phyloP scores from a whole-genome alignment of 2,888 invertebrate genomes.

The Poecilobothrus nobilitatus region DNA sequence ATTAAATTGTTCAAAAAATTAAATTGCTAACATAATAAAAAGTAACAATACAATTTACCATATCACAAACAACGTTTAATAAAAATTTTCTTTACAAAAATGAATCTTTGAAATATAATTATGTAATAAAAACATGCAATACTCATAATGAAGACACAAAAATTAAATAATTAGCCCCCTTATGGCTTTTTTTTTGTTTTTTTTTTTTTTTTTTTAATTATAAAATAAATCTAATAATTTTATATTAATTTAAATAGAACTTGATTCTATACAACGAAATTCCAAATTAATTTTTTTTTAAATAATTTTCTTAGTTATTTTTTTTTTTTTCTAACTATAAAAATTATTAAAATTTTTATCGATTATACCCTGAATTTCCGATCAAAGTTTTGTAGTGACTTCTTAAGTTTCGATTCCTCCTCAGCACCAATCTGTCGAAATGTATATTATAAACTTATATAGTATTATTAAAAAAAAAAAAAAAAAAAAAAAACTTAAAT shows the following conservation, averaged over 20 bases:
- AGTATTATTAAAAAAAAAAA: not conserved
- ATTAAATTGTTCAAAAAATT: no score
- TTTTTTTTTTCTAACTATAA: not conserved
- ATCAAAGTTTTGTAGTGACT: conserved; percentile 46
- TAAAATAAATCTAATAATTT: not conserved
- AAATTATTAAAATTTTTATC: not conserved
- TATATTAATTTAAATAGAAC: no score
- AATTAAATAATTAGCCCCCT: no score
- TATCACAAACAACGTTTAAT: no score
- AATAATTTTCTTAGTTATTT: not conserved
- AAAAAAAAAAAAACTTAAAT: not conserved
- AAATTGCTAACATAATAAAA: not conserved
- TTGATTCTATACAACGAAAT: not conserved
- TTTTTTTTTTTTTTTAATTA: no score
- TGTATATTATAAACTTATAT: conserved; percentile 13
- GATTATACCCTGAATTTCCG: conserved; percentile 50
- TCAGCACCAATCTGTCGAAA: conserved; percentile 38
- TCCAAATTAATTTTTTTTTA: not conserved
- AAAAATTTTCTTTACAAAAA: no score
- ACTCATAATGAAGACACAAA: no score
- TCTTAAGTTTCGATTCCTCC: conserved; percentile 36
- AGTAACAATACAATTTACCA: no score
- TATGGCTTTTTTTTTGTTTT: no score
- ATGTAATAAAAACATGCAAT: no score
- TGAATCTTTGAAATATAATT: no score